phyloP scores from a whole-genome alignment of 2,113 vertebrate species.

The Clarias macrocephalus region DNA sequence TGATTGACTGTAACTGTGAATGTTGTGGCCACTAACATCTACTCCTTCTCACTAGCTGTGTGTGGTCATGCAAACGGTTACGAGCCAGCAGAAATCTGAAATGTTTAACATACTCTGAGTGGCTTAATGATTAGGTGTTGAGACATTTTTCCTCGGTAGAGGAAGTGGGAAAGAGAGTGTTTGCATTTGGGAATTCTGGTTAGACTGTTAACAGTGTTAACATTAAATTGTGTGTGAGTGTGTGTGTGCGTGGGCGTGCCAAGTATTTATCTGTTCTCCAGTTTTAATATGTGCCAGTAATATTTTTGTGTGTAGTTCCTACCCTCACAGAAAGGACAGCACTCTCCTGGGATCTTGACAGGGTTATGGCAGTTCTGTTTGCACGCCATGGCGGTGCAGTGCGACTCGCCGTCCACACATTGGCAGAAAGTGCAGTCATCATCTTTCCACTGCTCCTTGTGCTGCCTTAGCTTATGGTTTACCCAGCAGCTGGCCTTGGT shows the following conservation, averaged over 20 bases:
- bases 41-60: background rate
- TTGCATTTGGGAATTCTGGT: background rate
- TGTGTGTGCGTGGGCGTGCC: background rate
- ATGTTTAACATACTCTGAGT: conserved; percentile 23
- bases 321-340: conserved; percentile 82
- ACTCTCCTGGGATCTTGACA: conserved; percentile 78
- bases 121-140: conserved; percentile 34
- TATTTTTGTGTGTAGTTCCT: conserved; percentile 34
- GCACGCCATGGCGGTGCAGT: conserved; percentile 82
- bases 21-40: background rate
- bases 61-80: conserved; percentile 12
- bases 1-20: too few species aligned
- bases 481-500: conserved; percentile 76
- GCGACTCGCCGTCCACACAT: conserved; percentile 75
- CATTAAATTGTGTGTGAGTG: background rate
- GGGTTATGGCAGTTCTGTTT: conserved; percentile 80
- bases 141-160: background rate
- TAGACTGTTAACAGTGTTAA: conserved; percentile 22
- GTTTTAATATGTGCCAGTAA: background rate
- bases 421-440: conserved; percentile 82
- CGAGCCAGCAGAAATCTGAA: background rate
- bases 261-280: conserved; percentile 7
- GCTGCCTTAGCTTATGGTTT: conserved; percentile 71
- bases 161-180: conserved; percentile 21
- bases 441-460: conserved; percentile 81